These are phyloP conservation scores for Drosophila stalkeri DNA, from an alignment of 2,888 invertebrate species.

Conservation along the genomic window DNA sequence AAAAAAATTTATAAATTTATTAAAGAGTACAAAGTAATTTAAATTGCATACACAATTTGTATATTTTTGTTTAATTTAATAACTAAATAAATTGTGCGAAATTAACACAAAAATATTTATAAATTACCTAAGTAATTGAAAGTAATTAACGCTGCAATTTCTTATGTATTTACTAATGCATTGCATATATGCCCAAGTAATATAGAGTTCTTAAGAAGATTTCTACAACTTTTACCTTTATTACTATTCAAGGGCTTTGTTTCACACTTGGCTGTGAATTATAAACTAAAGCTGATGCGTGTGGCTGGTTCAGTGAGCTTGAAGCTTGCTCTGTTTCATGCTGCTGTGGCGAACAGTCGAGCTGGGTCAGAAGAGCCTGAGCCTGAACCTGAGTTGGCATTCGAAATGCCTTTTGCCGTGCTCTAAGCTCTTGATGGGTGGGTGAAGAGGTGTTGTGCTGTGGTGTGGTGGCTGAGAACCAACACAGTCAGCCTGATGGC, in stretches of 20 bases:
- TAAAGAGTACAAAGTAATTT: too few species aligned
- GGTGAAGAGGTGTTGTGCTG: background rate
- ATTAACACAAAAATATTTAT: too few species aligned
- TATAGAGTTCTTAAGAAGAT: background rate
- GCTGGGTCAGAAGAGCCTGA: too few species aligned
- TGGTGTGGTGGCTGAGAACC: background rate
- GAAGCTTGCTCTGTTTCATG: conserved; percentile 3
- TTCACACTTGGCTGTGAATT: conserved; percentile 20
- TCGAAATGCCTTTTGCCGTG: conserved; percentile 20
- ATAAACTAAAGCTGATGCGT: conserved; percentile 18
- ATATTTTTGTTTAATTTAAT: background rate
- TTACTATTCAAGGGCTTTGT: background rate
- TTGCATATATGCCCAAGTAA: background rate
- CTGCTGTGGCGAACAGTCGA: conserved; percentile 4
- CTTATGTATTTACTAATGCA: background rate
- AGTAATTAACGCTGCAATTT: background rate
- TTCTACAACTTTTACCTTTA: background rate
- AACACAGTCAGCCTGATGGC: conserved; percentile 14
- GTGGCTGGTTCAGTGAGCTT: conserved; percentile 17
- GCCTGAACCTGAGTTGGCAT: conserved; percentile 18
- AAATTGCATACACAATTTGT: too few species aligned
- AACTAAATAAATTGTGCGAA: too few species aligned
- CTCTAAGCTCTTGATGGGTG: conserved; percentile 43
- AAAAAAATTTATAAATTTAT: too few species aligned
- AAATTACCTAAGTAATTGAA: background rate